Evolutionary conservation across 2,113 vertebrate species (phyloP).

Genomic region (Salvelinus sp.): DNA sequence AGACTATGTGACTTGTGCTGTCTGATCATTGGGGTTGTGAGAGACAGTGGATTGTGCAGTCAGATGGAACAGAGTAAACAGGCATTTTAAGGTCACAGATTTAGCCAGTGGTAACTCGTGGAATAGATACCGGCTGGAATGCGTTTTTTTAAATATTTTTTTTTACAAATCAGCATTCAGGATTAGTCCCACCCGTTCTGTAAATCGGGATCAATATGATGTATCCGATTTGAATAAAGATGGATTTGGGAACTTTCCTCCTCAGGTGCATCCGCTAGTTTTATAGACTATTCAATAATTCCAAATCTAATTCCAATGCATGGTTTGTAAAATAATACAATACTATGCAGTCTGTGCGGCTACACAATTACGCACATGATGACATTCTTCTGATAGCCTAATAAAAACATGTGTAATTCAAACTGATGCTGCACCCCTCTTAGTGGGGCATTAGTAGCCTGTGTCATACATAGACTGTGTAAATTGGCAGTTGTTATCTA

Average conservation of each 20-base stretch:
- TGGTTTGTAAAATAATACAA: neutral
- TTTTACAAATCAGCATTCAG: no score
- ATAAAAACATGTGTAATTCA: neutral
- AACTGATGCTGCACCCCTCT: neutral
- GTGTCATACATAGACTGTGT: neutral
- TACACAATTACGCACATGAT: neutral
- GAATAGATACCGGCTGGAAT: no score
- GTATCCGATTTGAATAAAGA: neutral
- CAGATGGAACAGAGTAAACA: neutral
- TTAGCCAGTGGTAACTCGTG: no score
- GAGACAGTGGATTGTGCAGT: neutral
- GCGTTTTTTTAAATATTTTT: no score
- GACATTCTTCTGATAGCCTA: neutral
- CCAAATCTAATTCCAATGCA: neutral
- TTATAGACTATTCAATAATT: neutral
- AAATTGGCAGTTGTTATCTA: neutral
- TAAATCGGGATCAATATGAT: no score
- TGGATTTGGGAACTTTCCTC: neutral
- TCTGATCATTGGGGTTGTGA: neutral
- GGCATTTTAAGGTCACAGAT: no score
- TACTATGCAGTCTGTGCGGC: neutral
- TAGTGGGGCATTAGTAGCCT: neutral
- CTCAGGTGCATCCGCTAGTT: neutral
- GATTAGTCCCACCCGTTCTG: no score
- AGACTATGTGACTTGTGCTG: neutral